Base-by-base conservation (phyloP, 2,888 invertebrate species). In the Caradrina kadenii region DNA sequence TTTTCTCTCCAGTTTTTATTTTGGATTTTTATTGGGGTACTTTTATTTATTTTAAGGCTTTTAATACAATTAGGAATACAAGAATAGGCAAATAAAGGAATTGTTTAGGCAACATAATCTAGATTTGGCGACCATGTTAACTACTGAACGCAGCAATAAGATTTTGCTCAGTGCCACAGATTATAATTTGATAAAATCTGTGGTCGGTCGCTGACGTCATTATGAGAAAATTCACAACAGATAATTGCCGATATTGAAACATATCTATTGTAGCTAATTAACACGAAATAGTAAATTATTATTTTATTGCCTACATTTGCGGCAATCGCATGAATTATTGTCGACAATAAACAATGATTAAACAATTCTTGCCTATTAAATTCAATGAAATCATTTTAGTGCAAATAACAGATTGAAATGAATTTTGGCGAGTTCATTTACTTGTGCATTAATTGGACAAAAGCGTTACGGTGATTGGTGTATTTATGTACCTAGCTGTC, bases 221-320 rank as follows among this genome's bases (percentile, higher is more conserved):
- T 66, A 61, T 17, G 0, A 17, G 17, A 45, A 45, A 35, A 45
- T 45, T 54, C 42, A 63, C 53, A 49, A 61, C 64, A 69, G 63
- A 72, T 82, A 82, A 76, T 73, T 63, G 69, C 39, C 31, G 68
- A 63, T 82, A 82, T 68, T 82, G 70, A 80, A 85, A 82, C 70
- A 62, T 76, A 73, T 78, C 73, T 76, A 83, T 83, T 77, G 72
- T 71, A 73, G 58, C 66, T 83, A 85, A 84, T 84, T 85, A 83
- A 79, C 73, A 79, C 79, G 66, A 60, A 72, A 77, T 76, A 59
- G 77, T 84, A 79, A 85, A 83, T 86, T 86, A 86, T 81, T 81
- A 83, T 77, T 83, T 81, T 81, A 85, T 78, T 63, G 79, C 69
- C 69, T 64, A 68, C 79, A 73, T 80, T 81, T 76, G 82, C 68